Conservation (phyloP, 2,797 vertebrate species). For the Falco berigora region DNA sequence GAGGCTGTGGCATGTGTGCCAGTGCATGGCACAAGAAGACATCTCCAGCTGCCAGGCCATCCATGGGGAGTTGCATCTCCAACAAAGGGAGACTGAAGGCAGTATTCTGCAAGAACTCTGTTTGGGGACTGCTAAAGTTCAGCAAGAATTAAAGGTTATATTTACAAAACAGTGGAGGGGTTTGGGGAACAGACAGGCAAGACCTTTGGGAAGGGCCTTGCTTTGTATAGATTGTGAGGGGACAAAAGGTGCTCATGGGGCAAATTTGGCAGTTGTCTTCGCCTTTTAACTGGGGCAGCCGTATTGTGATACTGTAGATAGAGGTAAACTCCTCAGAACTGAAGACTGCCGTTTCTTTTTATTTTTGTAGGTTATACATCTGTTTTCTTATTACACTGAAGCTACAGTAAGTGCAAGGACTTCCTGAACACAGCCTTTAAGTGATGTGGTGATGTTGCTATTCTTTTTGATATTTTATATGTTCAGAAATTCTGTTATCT, state of each 20-base stretch:
- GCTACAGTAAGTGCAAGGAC: neutral
- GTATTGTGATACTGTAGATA: neutral
- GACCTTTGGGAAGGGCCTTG: neutral
- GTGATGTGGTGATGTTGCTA: neutral
- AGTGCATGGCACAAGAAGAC: neutral
- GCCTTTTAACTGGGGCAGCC: neutral
- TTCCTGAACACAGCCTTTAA: neutral
- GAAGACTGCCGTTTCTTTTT: neutral
- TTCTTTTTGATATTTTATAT: neutral
- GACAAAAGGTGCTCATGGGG: neutral
- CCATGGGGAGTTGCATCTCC: neutral
- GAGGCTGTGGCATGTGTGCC: neutral
- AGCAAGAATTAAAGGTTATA: constrained; percentile 16
- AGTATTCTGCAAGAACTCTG: neutral
- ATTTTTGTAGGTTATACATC: neutral
- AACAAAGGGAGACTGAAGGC: neutral
- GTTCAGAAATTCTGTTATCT: neutral
- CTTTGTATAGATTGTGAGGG: neutral
- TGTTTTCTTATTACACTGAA: neutral
- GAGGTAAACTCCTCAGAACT: neutral
- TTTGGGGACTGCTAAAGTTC: neutral
- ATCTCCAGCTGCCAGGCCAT: constrained; percentile 5
- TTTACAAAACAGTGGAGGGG: neutral
- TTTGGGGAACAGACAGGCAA: neutral
- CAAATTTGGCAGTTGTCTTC: neutral